phyloP scores from a whole-genome alignment of 2,797 vertebrate genomes.

The Aythya fuligula region DNA sequence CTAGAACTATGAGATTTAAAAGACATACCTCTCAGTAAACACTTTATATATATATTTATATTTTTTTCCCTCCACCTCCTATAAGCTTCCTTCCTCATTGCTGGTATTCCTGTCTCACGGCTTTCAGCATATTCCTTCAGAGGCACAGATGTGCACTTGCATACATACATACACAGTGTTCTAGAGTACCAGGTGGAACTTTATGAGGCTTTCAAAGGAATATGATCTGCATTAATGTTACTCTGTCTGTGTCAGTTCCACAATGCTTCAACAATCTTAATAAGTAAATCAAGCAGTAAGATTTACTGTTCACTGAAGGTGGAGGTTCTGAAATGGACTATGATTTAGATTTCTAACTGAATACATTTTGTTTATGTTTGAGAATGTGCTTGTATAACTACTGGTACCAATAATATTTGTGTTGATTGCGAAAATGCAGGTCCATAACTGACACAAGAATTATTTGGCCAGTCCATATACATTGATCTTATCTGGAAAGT shows the following conservation, averaged over 20 bases:
- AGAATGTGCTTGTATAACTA: constrained; percentile 46
- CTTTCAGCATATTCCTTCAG: neutral
- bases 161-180: neutral
- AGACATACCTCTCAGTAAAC: neutral
- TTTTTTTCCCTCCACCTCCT: neutral
- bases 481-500: constrained; percentile 72
- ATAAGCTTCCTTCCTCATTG: neutral
- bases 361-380: constrained; percentile 23
- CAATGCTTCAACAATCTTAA: constrained; percentile 63
- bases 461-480: constrained; percentile 45
- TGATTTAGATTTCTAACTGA: constrained; percentile 35
- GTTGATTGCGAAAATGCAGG: neutral
- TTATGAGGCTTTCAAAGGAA: constrained; percentile 6
- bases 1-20: neutral
- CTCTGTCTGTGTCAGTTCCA: constrained; percentile 8
- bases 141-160: neutral
- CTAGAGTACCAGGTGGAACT: neutral
- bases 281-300: constrained; percentile 38
- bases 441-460: constrained; percentile 33
- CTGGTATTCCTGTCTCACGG: neutral
- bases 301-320: constrained; percentile 55
- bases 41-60: neutral
- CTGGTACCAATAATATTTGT: constrained; percentile 54
- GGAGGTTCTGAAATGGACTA: constrained; percentile 47
- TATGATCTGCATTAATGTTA: constrained; percentile 38